Evolutionary conservation across 2,113 vertebrate species (phyloP).

Genomic region (Oryctolagus cuniculus): DNA sequence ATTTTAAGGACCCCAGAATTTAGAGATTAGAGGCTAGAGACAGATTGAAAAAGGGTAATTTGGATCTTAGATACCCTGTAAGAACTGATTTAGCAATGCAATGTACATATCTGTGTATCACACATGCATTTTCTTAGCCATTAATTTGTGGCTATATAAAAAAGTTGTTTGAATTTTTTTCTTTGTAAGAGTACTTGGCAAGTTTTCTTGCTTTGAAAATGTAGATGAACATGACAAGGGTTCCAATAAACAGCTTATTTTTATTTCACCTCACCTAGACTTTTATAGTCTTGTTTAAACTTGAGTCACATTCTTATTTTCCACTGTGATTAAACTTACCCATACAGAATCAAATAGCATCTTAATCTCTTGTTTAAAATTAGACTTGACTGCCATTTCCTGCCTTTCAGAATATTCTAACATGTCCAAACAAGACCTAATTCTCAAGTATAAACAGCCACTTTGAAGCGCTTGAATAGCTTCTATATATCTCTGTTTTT

Average conservation of each 20-base stretch:
- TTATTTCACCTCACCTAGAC: constrained; percentile 49
- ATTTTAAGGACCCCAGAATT: constrained; percentile 34
- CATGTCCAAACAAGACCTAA: constrained; percentile 41
- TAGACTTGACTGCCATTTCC: constrained; percentile 6
- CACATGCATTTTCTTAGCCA: background rate
- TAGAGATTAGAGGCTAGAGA: constrained; percentile 24
- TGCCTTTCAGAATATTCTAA: constrained; percentile 53
- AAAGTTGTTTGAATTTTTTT: background rate
- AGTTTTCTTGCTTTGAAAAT: constrained; percentile 55
- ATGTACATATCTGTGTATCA: constrained; percentile 1
- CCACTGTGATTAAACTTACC: constrained; percentile 56
- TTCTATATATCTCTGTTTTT: constrained; percentile 42
- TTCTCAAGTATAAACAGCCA: constrained; percentile 37
- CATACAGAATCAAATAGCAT: constrained; percentile 17
- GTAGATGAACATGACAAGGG: background rate
- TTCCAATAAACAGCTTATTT: background rate
- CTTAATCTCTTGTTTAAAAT: constrained; percentile 40
- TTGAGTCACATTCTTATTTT: constrained; percentile 52
- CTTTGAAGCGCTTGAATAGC: constrained; percentile 5
- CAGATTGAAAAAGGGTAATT: constrained; percentile 17
- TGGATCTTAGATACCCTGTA: background rate
- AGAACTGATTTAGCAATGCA: background rate
- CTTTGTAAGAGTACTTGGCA: constrained; percentile 33
- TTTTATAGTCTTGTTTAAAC: constrained; percentile 38
- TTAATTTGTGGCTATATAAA: background rate